Evolutionary conservation across 1,140 invertebrate species (phyloP).

Genomic region (Bombus confusus): DNA sequence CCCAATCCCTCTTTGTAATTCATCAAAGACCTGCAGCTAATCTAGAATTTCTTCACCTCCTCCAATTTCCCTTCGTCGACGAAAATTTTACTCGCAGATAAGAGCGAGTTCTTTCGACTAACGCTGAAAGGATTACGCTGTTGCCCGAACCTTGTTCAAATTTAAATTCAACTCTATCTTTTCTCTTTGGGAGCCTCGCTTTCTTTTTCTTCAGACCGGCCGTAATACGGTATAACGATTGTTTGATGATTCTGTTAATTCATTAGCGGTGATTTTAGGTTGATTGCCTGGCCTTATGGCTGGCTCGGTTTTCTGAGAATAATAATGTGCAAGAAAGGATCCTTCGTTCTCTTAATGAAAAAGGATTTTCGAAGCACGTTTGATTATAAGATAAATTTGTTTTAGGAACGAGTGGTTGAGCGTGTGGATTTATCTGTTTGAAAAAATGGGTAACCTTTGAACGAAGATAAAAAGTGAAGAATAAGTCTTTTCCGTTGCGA

Average conservation of each 20-base stretch:
- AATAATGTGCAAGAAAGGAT: not conserved
- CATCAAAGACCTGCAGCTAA: slow-evolving; percentile 17
- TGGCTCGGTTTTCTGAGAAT: not conserved
- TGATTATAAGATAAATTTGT: not conserved
- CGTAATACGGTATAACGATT: not conserved
- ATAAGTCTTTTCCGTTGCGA: not conserved
- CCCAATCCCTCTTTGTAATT: slow-evolving; percentile 41
- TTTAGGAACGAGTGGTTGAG: not conserved
- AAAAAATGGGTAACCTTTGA: not conserved
- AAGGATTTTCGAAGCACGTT: not conserved
- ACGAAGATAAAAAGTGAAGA: not conserved
- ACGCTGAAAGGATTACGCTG: not conserved
- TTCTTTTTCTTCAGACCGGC: too few species aligned
- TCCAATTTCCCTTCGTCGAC: slow-evolving; percentile 41
- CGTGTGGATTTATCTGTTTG: not conserved
- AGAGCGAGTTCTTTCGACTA: not conserved
- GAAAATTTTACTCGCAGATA: slow-evolving; percentile 14
- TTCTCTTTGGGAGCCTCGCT: not conserved
- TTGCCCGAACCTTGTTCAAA: slow-evolving; percentile 4
- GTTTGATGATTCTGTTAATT: slow-evolving; percentile 18
- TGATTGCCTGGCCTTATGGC: not conserved
- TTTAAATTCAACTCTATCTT: not conserved
- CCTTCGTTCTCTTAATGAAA: not conserved
- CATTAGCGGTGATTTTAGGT: slow-evolving; percentile 9
- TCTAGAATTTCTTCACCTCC: not conserved